phyloP scores from a whole-genome alignment of 2,797 vertebrate species.

The Schizopygopsis malacanthus region DNA sequence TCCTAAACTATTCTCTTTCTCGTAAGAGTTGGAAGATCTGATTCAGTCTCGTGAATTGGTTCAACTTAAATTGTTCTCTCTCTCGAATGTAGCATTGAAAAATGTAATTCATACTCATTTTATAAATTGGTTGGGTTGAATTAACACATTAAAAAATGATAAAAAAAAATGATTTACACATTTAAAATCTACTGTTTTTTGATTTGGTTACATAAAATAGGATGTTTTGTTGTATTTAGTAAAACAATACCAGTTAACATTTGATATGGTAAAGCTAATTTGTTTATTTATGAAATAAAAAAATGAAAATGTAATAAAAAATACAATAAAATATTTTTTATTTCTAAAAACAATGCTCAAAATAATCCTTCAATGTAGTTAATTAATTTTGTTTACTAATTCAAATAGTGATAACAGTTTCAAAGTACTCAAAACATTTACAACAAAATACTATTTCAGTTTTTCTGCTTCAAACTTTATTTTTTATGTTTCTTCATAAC shows the following conservation, averaged over 20 bases:
- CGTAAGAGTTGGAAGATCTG: background rate
- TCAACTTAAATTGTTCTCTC: background rate
- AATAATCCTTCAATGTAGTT: background rate
- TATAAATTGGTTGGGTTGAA: background rate
- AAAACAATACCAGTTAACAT: background rate
- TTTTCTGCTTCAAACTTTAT: background rate
- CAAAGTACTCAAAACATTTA: too few species aligned
- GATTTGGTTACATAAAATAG: background rate
- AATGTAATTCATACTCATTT: background rate
- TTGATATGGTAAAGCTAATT: too few species aligned
- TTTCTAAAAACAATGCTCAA: background rate
- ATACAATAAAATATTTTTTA: background rate
- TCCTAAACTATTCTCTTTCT: background rate
- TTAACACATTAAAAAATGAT: background rate
- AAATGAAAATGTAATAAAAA: background rate
- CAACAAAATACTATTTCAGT: background rate
- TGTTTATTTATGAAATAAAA: too few species aligned
- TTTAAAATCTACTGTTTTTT: background rate
- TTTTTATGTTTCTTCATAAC: background rate
- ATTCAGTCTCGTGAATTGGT: background rate
- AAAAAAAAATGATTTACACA: background rate
- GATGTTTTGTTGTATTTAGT: background rate
- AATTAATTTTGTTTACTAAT: background rate
- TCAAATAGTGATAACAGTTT: background rate
- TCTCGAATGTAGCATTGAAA: background rate